Percentiles rank a stretch among this genome's conserved stretches.
Conservation (phyloP, 2,797 vertebrate genomes). For the Muscicapa striata region DNA sequence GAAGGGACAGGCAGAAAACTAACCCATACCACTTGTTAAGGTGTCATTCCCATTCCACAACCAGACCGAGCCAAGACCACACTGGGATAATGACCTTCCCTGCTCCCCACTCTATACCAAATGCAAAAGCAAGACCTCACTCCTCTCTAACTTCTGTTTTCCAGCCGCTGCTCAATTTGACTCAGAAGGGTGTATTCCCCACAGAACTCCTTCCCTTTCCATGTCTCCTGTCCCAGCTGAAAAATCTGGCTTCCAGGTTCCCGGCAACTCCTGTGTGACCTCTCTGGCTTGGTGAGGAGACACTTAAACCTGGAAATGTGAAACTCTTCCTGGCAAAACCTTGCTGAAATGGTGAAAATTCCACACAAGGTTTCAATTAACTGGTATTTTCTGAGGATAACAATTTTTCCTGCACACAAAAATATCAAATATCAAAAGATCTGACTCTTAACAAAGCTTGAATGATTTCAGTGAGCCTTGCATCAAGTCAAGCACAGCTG, state of each 20-base stretch:
- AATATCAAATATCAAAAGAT: neutral
- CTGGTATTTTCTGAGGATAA: neutral
- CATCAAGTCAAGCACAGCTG: neutral
- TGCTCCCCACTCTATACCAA: neutral
- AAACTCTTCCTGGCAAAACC: neutral
- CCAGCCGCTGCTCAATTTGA: neutral
- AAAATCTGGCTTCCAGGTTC: neutral
- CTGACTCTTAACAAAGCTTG: neutral
- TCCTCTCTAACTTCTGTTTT: neutral
- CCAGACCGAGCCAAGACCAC: neutral
- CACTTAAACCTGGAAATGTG: neutral
- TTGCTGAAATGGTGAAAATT: neutral
- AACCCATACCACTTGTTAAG: neutral
- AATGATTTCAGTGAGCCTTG: neutral
- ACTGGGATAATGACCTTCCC: neutral
- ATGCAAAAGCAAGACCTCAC: neutral
- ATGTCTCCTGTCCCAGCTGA: neutral
- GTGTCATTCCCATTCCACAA: neutral
- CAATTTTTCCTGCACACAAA: neutral
- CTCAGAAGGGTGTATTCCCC: neutral
- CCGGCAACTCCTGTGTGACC: neutral
- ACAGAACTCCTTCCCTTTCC: neutral
- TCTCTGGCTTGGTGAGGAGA: neutral
- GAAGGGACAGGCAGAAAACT: neutral
- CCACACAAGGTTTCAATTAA: slow-evolving; percentile 5